A percentile compares a stretch with the other conserved stretches of the same genome.
Evolutionary conservation across 1,140 invertebrate genomes (phyloP).

Genomic region (Microplitis demolitor): DNA sequence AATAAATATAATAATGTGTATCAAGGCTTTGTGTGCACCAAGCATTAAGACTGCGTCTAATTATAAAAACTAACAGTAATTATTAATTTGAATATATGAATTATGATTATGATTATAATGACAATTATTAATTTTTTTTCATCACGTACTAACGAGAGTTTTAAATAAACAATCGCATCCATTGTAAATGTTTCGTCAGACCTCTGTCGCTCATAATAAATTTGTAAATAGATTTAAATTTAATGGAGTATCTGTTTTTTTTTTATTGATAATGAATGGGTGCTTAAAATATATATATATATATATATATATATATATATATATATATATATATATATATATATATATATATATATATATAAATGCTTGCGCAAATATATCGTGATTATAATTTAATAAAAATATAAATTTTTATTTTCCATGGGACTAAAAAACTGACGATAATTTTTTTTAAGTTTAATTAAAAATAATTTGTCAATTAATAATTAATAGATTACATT

Average conservation of each 20-base stretch:
- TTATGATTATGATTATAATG: too few species aligned
- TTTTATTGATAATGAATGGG: neutral
- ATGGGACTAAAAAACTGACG: too few species aligned
- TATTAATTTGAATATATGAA: neutral
- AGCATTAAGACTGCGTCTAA: slow-evolving; percentile 19
- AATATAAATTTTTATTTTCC: too few species aligned
- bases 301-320: neutral
- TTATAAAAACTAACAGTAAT: slow-evolving; percentile 17
- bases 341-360: neutral
- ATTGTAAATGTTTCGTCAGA: neutral
- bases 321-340: neutral
- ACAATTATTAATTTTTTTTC: neutral
- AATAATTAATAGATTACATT: too few species aligned
- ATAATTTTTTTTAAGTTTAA: too few species aligned
- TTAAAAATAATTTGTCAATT: too few species aligned
- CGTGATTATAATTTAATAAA: too few species aligned
- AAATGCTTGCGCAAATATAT: too few species aligned
- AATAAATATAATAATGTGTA: neutral
- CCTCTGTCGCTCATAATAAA: slow-evolving; percentile 7
- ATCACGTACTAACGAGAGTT: slow-evolving; percentile 7
- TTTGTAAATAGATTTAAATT: slow-evolving; percentile 9
- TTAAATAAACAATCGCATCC: neutral
- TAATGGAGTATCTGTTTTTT: neutral
- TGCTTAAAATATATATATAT: neutral
- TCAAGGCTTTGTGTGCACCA: slow-evolving; percentile 18